Evolutionary conservation across 2,888 invertebrate species (phyloP), one percentile per base, ranked within the genome.

Genomic region (Caenorhabditis japonica): DNA sequence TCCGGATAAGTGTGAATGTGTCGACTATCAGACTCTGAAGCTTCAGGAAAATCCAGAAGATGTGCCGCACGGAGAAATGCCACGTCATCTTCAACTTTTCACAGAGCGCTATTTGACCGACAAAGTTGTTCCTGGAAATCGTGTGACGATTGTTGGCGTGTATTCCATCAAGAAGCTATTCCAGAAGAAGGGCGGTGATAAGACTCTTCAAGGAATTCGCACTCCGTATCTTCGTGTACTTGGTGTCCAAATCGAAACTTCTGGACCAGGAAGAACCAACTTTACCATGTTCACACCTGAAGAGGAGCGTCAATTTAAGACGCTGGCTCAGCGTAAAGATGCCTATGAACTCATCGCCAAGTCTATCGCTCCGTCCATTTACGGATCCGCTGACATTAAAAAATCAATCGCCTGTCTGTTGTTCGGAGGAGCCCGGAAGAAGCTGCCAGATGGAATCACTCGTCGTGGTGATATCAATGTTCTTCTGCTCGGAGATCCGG

Each of bases 381-480:
- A 92, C 88, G 99, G 99, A 0, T 93, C 92, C 19, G 88, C 90
- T 1, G 97, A 99, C 88, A 95, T 99, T 82, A 99, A 99, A 89
- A 97, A 95, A 89, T 94, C 97, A 2, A 94, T 99, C 62, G 93
- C 95, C 12, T 94, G 95, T 85, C 90, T 99, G 73, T 90, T 99
- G 38, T 97, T 99, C 90, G 97, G 97, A 82, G 99, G 94, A 90
- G 90, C 90, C 0, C 86, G 91, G 36, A 91, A 91, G 85, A 88
- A 89, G 89, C 90, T 99, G 82, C 99, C 99, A 0, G 99, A 99
- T 89, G 97, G 97, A 1, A 90, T 99, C 66, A 94, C 93, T 0
- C 91, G 99, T 12, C 92, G 99, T 88, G 99, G 99, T 3, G 99
- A 99, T 88, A 95, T 99, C 78, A 99, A 99, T 88, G 91, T 99